Evolutionary conservation across 2,113 vertebrate species (phyloP).

Genomic region (Chaetodon trifascialis): DNA sequence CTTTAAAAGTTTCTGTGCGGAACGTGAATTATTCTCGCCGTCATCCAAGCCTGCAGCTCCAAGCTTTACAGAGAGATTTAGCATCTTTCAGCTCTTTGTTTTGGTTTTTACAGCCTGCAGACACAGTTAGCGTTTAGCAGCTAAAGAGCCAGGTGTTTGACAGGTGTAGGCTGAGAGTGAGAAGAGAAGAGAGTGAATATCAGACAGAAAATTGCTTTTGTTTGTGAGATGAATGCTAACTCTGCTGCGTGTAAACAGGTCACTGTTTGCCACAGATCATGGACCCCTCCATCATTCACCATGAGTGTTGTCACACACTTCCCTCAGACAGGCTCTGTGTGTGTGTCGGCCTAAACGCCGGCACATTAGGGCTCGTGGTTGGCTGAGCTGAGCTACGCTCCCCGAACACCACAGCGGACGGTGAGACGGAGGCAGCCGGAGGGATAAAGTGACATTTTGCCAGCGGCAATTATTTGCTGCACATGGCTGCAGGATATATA

Average conservation of each 20-base stretch:
- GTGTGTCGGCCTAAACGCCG: not conserved
- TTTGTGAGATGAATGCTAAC: no score
- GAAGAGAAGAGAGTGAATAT: no score
- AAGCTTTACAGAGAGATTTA: not conserved
- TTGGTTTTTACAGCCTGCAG: not conserved
- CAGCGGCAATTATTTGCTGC: constrained; percentile 29
- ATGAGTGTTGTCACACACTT: no score
- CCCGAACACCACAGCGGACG: constrained; percentile 9
- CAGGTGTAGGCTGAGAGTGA: not conserved
- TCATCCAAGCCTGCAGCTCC: no score
- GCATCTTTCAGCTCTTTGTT: not conserved
- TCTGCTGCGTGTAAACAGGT: no score
- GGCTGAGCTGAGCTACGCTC: not conserved
- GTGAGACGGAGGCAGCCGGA: constrained; percentile 18
- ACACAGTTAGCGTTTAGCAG: not conserved
- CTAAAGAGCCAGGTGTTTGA: not conserved
- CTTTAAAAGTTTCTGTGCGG: not conserved
- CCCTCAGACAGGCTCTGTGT: not conserved
- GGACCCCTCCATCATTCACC: no score
- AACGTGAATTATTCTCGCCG: no score
- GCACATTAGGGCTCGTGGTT: not conserved
- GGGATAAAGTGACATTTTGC: constrained; percentile 51
- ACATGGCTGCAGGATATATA: constrained; percentile 17
- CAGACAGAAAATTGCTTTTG: no score
- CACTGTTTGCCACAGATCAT: no score